Percentiles rank a stretch among this genome's conserved stretches.
Conservation (phyloP, 2,113 vertebrate genomes). For the Micronycteris hirsuta region DNA sequence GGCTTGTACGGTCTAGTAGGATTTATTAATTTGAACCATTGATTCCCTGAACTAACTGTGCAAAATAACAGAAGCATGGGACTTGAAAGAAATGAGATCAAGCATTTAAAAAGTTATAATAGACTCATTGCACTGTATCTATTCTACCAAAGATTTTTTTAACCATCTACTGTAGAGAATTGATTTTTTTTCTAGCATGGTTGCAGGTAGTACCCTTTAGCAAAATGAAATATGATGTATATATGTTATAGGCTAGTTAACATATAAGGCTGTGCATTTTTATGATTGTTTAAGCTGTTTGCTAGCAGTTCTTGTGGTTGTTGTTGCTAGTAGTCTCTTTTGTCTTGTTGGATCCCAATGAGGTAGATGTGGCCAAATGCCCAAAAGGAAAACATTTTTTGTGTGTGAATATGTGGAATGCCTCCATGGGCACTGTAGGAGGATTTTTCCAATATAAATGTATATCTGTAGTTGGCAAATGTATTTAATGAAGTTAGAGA, state of each 20-base stretch:
- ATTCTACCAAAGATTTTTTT: neutral
- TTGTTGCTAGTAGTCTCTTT: neutral
- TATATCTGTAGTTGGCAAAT: neutral
- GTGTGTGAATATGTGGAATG: neutral
- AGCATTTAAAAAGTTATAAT: neutral
- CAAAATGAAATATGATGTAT: neutral
- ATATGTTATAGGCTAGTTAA: neutral
- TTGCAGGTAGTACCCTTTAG: neutral
- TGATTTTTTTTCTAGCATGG: neutral
- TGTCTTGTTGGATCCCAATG: neutral
- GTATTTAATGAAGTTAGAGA: slow-evolving; percentile 27
- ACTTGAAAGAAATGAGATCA: neutral
- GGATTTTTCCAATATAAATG: slow-evolving; percentile 25
- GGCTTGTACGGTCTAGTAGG: neutral
- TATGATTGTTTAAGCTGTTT: neutral
- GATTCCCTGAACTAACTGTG: neutral
- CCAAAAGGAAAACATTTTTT: neutral
- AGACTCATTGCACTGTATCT: neutral
- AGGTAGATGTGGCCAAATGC: neutral
- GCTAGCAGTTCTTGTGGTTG: neutral
- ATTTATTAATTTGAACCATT: neutral
- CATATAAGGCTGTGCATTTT: neutral
- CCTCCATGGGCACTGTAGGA: neutral
- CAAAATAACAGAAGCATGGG: neutral
- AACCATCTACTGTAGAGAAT: neutral